A percentile compares a stretch with the other conserved stretches of the same genome.
Conservation (phyloP, 1,140 invertebrate species). For the Catajapyx aquilonaris region DNA sequence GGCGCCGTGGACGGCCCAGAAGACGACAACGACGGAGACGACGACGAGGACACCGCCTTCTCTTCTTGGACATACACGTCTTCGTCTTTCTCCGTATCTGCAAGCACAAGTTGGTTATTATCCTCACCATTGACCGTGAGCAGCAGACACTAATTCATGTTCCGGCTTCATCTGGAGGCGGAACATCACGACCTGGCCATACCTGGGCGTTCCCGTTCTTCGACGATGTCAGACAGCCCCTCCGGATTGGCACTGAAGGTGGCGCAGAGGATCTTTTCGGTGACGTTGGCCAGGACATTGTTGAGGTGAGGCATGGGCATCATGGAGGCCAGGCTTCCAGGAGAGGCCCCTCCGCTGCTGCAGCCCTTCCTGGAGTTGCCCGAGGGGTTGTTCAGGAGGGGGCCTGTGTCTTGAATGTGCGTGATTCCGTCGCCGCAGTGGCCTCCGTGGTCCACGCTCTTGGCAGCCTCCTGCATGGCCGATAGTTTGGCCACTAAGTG, state of each 20-base stretch:
- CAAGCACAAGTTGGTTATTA: background rate
- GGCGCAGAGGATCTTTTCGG: conserved; percentile 13
- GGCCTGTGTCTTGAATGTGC: background rate
- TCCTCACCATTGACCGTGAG: conserved; percentile 1
- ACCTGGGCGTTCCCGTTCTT: background rate
- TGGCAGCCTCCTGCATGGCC: conserved; percentile 51
- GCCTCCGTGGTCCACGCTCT: conserved; percentile 1
- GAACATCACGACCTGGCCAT: no score
- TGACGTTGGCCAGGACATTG: conserved; percentile 13
- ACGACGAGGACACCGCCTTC: background rate
- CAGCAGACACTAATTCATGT: conserved; percentile 1
- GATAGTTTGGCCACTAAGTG: conserved; percentile 49
- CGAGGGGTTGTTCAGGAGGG: background rate
- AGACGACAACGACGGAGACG: conserved; percentile 5
- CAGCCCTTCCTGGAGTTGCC: conserved; percentile 1
- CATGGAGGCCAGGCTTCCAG: no score
- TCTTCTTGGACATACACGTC: conserved; percentile 10
- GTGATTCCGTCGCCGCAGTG: background rate
- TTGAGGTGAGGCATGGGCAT: conserved; percentile 9
- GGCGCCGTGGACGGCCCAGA: no score
- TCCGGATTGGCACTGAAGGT: conserved; percentile 9
- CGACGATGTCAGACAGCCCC: conserved; percentile 1
- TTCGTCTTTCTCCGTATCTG: conserved; percentile 10
- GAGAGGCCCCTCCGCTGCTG: no score
- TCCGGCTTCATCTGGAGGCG: no score